Conservation (phyloP, 2,113 vertebrate species). For the Dipodomys spectabilis region DNA sequence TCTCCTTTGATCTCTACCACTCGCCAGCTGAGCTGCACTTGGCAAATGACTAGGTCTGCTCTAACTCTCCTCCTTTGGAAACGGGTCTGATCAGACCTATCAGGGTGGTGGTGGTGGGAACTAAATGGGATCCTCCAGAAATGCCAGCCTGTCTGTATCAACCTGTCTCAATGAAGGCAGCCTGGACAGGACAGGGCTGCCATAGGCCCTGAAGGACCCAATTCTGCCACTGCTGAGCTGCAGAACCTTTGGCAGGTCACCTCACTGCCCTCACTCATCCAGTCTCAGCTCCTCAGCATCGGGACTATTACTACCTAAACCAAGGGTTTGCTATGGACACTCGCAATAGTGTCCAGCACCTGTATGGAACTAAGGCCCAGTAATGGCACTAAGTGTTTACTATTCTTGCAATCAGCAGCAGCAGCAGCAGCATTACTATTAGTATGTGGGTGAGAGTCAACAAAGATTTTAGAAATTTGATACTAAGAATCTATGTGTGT, state of each 20-base stretch:
- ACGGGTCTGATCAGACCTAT: background rate
- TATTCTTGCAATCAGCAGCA: background rate
- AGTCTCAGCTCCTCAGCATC: background rate
- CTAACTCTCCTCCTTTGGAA: background rate
- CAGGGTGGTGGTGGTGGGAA: rapidly evolving
- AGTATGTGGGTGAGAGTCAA: background rate
- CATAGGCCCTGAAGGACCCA: background rate
- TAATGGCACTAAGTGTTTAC: background rate
- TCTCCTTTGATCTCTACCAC: conserved; percentile 78
- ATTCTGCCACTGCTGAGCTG: background rate
- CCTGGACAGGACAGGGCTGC: background rate
- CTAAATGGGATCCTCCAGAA: background rate
- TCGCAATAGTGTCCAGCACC: background rate
- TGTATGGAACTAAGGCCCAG: background rate
- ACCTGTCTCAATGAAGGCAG: background rate
- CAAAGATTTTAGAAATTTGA: background rate
- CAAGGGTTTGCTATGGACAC: background rate
- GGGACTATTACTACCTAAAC: background rate
- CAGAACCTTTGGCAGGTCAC: background rate
- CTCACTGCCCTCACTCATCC: background rate
- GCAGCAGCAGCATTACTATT: background rate
- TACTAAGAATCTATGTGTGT: too few species aligned
- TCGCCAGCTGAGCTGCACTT: background rate
- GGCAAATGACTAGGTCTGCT: background rate
- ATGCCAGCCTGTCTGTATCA: background rate